phyloP scores from a whole-genome alignment of 2,113 vertebrate species.

The Willisornis vidua region DNA sequence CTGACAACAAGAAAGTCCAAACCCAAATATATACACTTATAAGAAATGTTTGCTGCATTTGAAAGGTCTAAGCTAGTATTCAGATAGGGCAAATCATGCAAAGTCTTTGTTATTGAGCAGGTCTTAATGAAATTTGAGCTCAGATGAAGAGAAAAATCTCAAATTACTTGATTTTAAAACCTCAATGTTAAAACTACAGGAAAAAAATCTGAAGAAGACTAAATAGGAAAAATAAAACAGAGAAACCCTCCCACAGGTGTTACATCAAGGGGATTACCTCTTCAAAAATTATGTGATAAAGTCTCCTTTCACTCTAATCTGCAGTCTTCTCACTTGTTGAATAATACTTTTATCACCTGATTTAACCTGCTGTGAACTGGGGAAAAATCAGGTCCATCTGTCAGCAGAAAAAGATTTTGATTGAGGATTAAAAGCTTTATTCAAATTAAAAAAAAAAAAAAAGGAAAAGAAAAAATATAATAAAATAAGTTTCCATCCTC shows the following conservation, averaged over 20 bases:
- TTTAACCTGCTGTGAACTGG: neutral
- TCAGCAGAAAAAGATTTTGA: neutral
- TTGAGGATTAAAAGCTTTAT: neutral
- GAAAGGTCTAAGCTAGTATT: slow-evolving; percentile 43
- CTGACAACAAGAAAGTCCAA: neutral
- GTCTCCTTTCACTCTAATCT: neutral
- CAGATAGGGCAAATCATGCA: neutral
- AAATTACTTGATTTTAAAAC: neutral
- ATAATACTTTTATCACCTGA: neutral
- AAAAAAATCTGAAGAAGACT: neutral
- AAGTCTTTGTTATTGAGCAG: neutral
- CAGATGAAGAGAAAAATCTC: neutral
- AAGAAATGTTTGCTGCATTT: slow-evolving; percentile 50
- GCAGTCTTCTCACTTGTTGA: neutral
- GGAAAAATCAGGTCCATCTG: neutral
- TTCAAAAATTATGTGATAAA: slow-evolving; percentile 8
- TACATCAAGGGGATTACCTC: neutral
- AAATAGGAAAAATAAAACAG: neutral
- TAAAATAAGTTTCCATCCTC: neutral
- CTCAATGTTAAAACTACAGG: neutral
- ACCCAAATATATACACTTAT: slow-evolving; percentile 27
- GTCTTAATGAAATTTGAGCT: slow-evolving; percentile 3
- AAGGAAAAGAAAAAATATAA: neutral
- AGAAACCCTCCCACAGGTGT: neutral
- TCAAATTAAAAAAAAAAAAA: neutral